Conservation (phyloP, 2,113 vertebrate genomes). For the Felis chaus region DNA sequence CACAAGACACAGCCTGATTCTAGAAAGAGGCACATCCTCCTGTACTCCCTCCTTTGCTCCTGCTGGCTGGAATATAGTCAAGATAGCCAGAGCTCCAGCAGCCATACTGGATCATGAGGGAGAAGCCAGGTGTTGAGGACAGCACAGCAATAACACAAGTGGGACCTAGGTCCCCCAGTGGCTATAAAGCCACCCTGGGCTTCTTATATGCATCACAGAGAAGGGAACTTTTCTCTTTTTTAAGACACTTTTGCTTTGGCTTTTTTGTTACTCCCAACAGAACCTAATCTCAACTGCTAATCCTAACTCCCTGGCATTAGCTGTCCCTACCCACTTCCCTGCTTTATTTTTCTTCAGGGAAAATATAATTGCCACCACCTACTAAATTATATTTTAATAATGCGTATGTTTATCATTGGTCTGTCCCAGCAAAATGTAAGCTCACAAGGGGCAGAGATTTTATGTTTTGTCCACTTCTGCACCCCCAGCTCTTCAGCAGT, state of each 20-base stretch:
- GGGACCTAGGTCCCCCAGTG: too few species aligned
- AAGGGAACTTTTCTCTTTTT: neutral
- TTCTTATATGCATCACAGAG: neutral
- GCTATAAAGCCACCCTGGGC: neutral
- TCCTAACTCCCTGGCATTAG: neutral
- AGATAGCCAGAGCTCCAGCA: neutral
- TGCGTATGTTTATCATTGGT: neutral
- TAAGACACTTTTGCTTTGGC: neutral
- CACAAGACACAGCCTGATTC: neutral
- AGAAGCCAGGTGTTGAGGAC: neutral
- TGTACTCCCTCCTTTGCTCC: neutral
- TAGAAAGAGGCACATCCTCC: neutral
- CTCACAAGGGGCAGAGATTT: neutral
- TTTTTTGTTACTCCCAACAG: neutral
- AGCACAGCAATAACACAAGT: neutral
- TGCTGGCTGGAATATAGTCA: neutral
- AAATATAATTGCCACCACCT: too few species aligned
- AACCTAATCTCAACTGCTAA: neutral
- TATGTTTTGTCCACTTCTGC: neutral
- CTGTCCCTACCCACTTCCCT: neutral
- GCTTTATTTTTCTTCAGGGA: neutral
- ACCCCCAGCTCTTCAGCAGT: neutral
- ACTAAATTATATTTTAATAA: neutral
- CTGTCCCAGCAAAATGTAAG: neutral
- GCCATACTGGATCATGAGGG: neutral